Evolutionary conservation across 2,797 vertebrate genomes (phyloP).

Genomic region (Chiloscyllium punctatum): DNA sequence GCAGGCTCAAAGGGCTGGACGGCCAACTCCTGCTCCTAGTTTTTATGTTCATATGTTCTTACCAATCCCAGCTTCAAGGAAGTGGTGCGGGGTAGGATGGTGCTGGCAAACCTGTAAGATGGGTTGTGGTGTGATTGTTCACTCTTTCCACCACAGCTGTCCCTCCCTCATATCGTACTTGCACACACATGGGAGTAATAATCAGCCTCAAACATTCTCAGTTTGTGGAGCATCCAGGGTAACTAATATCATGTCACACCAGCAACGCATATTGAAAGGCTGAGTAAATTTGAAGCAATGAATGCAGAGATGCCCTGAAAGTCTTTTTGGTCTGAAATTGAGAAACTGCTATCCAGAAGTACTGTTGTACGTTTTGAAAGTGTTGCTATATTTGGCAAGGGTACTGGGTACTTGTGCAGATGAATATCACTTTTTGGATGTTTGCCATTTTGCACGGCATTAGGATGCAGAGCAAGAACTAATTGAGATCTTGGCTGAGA

Average conservation of each 20-base stretch:
- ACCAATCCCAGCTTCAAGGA: background rate
- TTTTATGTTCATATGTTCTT: no score
- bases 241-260: background rate
- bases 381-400: background rate
- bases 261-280: background rate
- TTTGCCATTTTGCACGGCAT: background rate
- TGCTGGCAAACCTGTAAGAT: no score
- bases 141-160: background rate
- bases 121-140: background rate
- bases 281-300: background rate
- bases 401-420: background rate
- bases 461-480: background rate
- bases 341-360: background rate
- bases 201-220: background rate
- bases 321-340: background rate
- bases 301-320: background rate
- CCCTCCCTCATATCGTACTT: background rate
- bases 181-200: no score
- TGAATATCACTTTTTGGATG: background rate
- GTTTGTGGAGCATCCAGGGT: background rate
- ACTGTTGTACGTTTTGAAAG: background rate
- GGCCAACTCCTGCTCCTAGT: no score
- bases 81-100: background rate
- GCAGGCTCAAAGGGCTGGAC: no score
- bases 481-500: background rate